Percentiles rank a stretch among this genome's conserved stretches.
Conservation (phyloP, 2,113 vertebrate species). For the Sylvietta virens region DNA sequence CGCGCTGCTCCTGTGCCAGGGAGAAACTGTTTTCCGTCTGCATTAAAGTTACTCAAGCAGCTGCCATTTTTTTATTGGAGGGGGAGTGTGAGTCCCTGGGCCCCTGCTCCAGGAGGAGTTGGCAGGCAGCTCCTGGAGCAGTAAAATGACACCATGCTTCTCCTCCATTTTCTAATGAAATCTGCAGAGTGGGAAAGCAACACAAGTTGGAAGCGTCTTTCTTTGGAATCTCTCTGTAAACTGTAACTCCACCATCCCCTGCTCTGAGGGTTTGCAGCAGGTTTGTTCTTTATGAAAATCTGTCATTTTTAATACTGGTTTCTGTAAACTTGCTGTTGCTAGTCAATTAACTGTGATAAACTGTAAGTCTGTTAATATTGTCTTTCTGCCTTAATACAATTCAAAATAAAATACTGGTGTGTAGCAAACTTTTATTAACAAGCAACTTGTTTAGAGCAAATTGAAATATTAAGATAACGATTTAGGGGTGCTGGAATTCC, state of each 20-base stretch:
- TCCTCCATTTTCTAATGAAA: slow-evolving; percentile 73
- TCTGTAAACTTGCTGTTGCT: neutral
- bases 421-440: neutral
- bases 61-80: slow-evolving; percentile 24
- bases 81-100: slow-evolving; percentile 41
- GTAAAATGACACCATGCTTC: slow-evolving; percentile 74
- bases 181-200: slow-evolving; percentile 69
- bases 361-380: neutral
- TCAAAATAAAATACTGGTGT: neutral
- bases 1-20: neutral
- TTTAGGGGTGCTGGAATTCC: neutral
- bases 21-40: neutral
- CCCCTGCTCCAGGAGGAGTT: slow-evolving; percentile 66
- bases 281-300: slow-evolving; percentile 57
- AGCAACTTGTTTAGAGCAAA: neutral
- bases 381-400: neutral
- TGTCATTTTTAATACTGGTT: neutral
- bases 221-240: slow-evolving; percentile 56
- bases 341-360: neutral
- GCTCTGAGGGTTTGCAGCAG: slow-evolving; percentile 39
- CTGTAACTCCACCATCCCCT: slow-evolving; percentile 8
- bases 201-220: slow-evolving; percentile 67
- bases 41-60: slow-evolving; percentile 44
- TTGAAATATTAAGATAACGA: neutral
- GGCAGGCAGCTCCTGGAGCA: slow-evolving; percentile 54